Evolutionary conservation across 1,140 invertebrate species (phyloP).

Genomic region (Harlomillsia oculata): DNA sequence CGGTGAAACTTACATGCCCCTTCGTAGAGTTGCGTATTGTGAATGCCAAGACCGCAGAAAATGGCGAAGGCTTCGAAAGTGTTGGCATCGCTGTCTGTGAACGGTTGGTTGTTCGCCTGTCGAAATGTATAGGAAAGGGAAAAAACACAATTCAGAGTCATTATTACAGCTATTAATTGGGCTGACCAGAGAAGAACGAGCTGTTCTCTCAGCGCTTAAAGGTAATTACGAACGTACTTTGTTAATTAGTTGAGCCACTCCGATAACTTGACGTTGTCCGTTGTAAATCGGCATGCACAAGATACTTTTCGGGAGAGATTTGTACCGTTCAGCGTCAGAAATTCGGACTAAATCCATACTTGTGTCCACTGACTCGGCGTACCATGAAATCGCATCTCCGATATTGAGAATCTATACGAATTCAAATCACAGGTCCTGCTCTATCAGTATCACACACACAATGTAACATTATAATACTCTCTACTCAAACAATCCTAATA

Average conservation of each 20-base stretch:
- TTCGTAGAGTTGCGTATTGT: slow-evolving; percentile 96
- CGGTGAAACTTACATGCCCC: slow-evolving; percentile 63
- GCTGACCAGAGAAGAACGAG: background rate
- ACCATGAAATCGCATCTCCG: slow-evolving; percentile 59
- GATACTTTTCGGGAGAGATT: slow-evolving; percentile 52
- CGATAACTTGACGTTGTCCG: slow-evolving; percentile 74
- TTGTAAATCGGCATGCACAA: slow-evolving; percentile 87
- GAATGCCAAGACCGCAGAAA: slow-evolving; percentile 91
- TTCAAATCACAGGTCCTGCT: no score
- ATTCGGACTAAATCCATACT: slow-evolving; percentile 11
- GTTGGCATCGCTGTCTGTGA: slow-evolving; percentile 77
- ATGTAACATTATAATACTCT: no score
- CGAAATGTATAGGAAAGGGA: background rate
- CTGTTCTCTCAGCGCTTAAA: background rate
- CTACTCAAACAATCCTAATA: no score
- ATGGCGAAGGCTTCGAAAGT: slow-evolving; percentile 94
- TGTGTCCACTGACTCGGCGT: slow-evolving; percentile 22
- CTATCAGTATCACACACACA: no score
- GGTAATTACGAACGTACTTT: slow-evolving; percentile 51
- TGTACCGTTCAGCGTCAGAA: slow-evolving; percentile 10
- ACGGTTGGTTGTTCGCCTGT: slow-evolving; percentile 69
- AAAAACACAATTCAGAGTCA: background rate
- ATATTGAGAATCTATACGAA: slow-evolving; percentile 61
- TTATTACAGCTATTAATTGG: background rate
- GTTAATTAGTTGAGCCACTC: slow-evolving; percentile 87